A percentile compares a stretch with the other conserved stretches of the same genome.
Conservation (phyloP, 2,113 vertebrate species). For the Scatophagus argus region DNA sequence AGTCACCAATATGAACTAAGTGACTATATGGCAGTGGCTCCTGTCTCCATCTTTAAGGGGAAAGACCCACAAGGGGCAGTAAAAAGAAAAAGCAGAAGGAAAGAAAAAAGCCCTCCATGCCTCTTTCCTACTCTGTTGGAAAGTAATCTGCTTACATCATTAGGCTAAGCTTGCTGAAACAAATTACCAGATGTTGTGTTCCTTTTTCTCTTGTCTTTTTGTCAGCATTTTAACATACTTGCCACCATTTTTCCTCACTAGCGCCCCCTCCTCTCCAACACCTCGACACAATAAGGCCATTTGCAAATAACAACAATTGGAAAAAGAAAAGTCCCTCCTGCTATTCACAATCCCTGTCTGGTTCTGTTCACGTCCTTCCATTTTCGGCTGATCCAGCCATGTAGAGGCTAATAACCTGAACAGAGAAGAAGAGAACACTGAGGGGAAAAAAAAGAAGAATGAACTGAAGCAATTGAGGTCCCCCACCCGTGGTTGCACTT, state of each 20-base stretch:
- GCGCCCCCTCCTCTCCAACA: conserved; percentile 88
- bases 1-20: conserved; percentile 43
- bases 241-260: conserved; percentile 89
- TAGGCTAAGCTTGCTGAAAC: conserved; percentile 96
- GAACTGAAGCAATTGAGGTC: conserved; percentile 95
- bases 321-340: conserved; percentile 86
- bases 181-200: conserved; percentile 97
- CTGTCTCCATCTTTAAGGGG: conserved; percentile 67
- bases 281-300: conserved; percentile 90
- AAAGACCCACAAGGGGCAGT: conserved; percentile 59
- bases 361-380: conserved; percentile 78
- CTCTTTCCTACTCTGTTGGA: conserved; percentile 78
- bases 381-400: conserved; percentile 91
- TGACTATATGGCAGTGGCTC: conserved; percentile 41
- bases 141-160: conserved; percentile 99
- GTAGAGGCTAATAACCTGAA: conserved; percentile 93
- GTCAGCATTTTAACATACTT: conserved; percentile 87
- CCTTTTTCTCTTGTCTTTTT: conserved; percentile 82
- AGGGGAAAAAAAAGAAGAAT: conserved; percentile 77
- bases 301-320: conserved; percentile 92
- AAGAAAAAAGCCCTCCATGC: conserved; percentile 27
- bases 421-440: conserved; percentile 87
- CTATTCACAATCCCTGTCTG: conserved; percentile 86
- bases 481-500: conserved; percentile 91
- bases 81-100: conserved; percentile 21